phyloP scores from a whole-genome alignment of 1,140 invertebrate genomes.

The Hypothenemus hampei region DNA sequence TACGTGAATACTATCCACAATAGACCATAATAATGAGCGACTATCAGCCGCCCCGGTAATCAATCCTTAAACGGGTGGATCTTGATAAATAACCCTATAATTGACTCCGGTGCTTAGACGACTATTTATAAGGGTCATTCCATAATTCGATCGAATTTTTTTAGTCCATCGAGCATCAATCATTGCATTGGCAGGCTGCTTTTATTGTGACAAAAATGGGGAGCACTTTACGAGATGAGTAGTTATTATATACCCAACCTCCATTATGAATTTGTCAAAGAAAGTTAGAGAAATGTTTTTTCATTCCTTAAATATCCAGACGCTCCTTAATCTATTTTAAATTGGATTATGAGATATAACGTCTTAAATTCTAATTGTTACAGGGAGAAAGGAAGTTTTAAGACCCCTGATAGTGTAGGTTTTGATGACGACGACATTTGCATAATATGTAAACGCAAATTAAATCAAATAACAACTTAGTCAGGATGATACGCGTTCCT shows the following conservation, averaged over 20 bases:
- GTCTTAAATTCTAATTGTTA: too few species aligned
- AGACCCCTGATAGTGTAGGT: slow-evolving; percentile 11
- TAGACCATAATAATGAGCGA: too few species aligned
- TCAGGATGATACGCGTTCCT: slow-evolving; percentile 24
- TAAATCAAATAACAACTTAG: slow-evolving; percentile 26
- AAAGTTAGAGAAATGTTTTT: too few species aligned
- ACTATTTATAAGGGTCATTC: slow-evolving; percentile 24
- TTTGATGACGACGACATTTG: slow-evolving; percentile 25
- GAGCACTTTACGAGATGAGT: slow-evolving; percentile 12
- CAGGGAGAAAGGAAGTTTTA: too few species aligned
- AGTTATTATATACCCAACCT: too few species aligned
- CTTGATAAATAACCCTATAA: slow-evolving; percentile 24
- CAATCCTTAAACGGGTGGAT: slow-evolving; percentile 13
- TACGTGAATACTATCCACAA: too few species aligned
- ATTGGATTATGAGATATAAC: too few species aligned
- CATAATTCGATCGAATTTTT: slow-evolving; percentile 18
- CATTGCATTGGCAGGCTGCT: slow-evolving; percentile 3
- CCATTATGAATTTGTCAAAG: slow-evolving; percentile 15
- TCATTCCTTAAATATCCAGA: too few species aligned
- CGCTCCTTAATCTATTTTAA: too few species aligned
- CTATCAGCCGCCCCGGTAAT: slow-evolving; percentile 5
- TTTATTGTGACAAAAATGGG: slow-evolving; percentile 10
- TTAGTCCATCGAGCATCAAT: too few species aligned
- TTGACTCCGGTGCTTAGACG: slow-evolving; percentile 16
- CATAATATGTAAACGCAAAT: slow-evolving; percentile 26